Evolutionary conservation across 2,888 invertebrate species (phyloP).

Genomic region (Nymphalis urticae): DNA sequence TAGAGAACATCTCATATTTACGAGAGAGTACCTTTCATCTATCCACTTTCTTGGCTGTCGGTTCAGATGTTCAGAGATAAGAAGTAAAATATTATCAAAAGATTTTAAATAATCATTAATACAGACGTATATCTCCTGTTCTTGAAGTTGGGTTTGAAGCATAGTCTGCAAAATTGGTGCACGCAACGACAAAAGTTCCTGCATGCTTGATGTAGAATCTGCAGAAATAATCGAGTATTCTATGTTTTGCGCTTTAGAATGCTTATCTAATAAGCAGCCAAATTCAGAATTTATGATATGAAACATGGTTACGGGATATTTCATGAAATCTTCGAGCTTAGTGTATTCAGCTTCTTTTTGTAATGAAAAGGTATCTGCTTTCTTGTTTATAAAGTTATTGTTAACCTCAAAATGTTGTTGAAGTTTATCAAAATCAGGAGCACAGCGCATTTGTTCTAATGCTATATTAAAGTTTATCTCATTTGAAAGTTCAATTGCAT

Average conservation of each 20-base stretch:
- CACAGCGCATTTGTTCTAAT: slow-evolving; percentile 58
- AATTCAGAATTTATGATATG: slow-evolving; percentile 61
- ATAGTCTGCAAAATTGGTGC: slow-evolving; percentile 48
- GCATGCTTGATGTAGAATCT: slow-evolving; percentile 33
- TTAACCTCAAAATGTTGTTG: slow-evolving; percentile 50
- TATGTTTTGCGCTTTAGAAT: slow-evolving; percentile 47
- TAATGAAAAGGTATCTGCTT: slow-evolving; percentile 51
- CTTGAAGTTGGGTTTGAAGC: slow-evolving; percentile 61
- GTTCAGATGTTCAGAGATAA: slow-evolving; percentile 56
- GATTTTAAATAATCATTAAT: slow-evolving; percentile 67
- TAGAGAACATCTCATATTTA: slow-evolving; percentile 61
- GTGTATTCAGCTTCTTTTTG: slow-evolving; percentile 59
- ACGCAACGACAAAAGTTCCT: slow-evolving; percentile 31
- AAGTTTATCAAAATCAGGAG: slow-evolving; percentile 59
- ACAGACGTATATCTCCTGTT: slow-evolving; percentile 60
- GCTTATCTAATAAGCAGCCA: slow-evolving; percentile 58
- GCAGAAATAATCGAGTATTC: slow-evolving; percentile 30
- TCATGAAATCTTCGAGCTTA: slow-evolving; percentile 63
- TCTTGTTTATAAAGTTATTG: slow-evolving; percentile 51
- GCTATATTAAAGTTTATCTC: slow-evolving; percentile 61
- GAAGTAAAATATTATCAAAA: slow-evolving; percentile 54
- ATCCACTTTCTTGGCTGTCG: slow-evolving; percentile 61
- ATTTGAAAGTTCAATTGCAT: slow-evolving; percentile 56
- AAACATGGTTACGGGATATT: slow-evolving; percentile 51
- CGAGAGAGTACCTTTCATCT: slow-evolving; percentile 51